These are phyloP conservation scores for Tragelaphus eurycerus DNA, from an alignment of 2,797 vertebrate species.

Conservation along the genomic window DNA sequence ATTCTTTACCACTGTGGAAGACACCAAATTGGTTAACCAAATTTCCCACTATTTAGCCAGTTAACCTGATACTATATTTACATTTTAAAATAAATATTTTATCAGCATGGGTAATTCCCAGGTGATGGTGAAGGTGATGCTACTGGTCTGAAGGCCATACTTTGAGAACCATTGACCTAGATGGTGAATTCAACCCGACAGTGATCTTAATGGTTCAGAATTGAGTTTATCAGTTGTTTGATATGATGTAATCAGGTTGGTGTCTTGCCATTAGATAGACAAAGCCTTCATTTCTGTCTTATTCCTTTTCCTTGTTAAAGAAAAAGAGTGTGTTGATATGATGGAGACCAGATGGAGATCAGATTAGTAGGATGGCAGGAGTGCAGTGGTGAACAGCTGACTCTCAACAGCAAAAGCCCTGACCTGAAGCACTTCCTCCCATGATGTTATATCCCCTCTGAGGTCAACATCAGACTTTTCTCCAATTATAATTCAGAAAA, in stretches of 20 bases:
- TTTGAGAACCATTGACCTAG: not conserved
- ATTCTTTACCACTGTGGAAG: not conserved
- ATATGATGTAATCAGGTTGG: not conserved
- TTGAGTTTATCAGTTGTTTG: not conserved
- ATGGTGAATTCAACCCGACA: not conserved
- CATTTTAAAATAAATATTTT: not conserved
- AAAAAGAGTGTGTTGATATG: not conserved
- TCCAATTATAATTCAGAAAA: slow-evolving; percentile 5
- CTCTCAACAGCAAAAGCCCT: not conserved
- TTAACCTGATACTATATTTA: not conserved
- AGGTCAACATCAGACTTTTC: not conserved
- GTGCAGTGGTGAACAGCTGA: not conserved
- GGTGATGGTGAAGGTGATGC: not conserved
- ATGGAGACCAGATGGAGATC: not conserved
- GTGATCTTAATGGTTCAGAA: not conserved
- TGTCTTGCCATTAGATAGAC: not conserved
- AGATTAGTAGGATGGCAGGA: not conserved
- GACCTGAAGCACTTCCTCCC: not conserved
- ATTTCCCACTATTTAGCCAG: not conserved
- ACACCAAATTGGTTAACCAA: not conserved
- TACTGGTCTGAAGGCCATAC: not conserved
- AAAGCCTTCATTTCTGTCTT: not conserved
- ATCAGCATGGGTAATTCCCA: not conserved
- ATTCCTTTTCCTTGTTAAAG: not conserved
- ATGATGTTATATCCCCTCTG: not conserved